Conservation (phyloP, 1,140 invertebrate species). For the Hormaphis cornu region DNA sequence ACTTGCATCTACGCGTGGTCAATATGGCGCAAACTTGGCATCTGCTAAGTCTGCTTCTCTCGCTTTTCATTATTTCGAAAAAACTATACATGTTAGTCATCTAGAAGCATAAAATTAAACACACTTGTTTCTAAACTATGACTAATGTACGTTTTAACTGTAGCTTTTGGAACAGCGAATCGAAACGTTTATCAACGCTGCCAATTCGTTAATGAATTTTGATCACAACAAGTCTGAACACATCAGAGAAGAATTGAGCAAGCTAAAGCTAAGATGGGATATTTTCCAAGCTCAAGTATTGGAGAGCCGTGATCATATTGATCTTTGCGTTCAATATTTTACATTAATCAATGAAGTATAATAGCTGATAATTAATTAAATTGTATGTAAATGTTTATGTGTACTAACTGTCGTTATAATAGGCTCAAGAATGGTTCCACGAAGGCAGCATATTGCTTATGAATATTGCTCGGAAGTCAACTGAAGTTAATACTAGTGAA, state of each 20-base stretch:
- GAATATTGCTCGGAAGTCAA: conserved; percentile 56
- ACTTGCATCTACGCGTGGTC: conserved; percentile 52
- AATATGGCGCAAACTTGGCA: conserved; percentile 62
- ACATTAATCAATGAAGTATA: conserved; percentile 51
- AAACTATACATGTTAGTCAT: conserved; percentile 60
- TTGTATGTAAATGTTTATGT: neutral
- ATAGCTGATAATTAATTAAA: neutral
- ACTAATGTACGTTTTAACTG: conserved; percentile 34
- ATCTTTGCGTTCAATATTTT: conserved; percentile 50
- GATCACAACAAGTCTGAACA: conserved; percentile 49
- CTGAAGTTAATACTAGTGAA: conserved; percentile 52
- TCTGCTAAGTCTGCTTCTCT: conserved; percentile 58
- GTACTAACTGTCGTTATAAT: neutral
- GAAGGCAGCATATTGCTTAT: conserved; percentile 63
- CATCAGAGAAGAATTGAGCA: conserved; percentile 54
- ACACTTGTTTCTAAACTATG: neutral
- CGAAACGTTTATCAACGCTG: conserved; percentile 58
- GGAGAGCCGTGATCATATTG: conserved; percentile 52
- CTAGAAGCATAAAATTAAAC: neutral
- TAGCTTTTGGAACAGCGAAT: conserved; percentile 65
- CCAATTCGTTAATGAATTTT: conserved; percentile 52
- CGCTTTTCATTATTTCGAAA: conserved; percentile 68
- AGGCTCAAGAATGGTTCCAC: conserved; percentile 55
- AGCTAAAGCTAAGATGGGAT: conserved; percentile 62
- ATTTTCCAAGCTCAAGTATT: conserved; percentile 59